phyloP scores from a whole-genome alignment of 1,140 invertebrate species.

The Antheraea mylitta region DNA sequence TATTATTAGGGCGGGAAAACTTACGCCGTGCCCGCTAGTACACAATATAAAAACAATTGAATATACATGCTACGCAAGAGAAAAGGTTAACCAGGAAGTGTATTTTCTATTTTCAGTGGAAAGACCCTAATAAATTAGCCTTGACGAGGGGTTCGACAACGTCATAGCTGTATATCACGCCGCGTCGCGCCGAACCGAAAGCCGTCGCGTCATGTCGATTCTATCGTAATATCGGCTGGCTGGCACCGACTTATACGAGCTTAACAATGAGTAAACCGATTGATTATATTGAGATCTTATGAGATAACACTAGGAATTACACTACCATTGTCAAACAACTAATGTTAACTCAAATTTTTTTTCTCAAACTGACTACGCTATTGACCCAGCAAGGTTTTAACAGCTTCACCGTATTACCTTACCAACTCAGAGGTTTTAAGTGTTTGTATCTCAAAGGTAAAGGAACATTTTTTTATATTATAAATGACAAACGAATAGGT shows the following conservation, averaged over 20 bases:
- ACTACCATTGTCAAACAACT: background rate
- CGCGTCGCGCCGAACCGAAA: background rate
- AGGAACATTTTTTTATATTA: too few species aligned
- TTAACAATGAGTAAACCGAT: background rate
- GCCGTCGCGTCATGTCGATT: slow-evolving; percentile 7
- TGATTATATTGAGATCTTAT: background rate
- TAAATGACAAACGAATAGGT: too few species aligned
- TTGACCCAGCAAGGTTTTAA: too few species aligned
- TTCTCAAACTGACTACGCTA: too few species aligned
- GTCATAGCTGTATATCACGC: background rate
- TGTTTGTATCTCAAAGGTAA: too few species aligned
- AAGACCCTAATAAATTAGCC: background rate
- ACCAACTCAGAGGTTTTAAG: too few species aligned
- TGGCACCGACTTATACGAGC: slow-evolving; percentile 38
- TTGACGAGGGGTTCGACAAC: background rate
- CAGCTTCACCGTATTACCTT: too few species aligned
- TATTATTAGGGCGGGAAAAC: too few species aligned
- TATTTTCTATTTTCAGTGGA: background rate
- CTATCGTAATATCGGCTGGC: slow-evolving; percentile 21
- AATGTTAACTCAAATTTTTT: too few species aligned
- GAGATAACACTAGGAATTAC: background rate
- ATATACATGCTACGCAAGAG: too few species aligned
- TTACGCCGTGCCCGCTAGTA: too few species aligned
- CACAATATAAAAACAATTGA: too few species aligned
- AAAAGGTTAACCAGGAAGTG: background rate